Percentiles rank a stretch among this genome's conserved stretches.
Evolutionary conservation across 2,113 vertebrate genomes (phyloP).

Genomic region (Cettia cetti): DNA sequence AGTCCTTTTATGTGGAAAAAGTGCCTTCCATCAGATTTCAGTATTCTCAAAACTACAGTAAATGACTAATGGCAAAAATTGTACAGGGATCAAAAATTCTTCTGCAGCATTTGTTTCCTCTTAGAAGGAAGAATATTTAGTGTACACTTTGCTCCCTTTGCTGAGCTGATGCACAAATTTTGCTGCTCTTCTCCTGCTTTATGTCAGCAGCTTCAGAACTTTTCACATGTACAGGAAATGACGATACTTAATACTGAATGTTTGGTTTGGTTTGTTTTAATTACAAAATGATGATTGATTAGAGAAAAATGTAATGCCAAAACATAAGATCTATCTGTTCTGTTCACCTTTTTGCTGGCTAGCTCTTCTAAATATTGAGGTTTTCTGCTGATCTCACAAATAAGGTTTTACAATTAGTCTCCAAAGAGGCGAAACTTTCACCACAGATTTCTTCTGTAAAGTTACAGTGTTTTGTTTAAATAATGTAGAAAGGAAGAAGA

Average conservation of each 20-base stretch:
- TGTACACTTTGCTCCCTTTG: not conserved
- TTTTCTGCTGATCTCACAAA: not conserved
- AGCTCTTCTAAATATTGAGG: not conserved
- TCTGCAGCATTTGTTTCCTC: not conserved
- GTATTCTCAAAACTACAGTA: not conserved
- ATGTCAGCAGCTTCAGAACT: not conserved
- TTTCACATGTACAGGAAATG: not conserved
- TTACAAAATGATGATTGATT: not conserved
- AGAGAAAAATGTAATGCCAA: not conserved
- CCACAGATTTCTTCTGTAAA: not conserved
- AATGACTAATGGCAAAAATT: not conserved
- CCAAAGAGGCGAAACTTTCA: not conserved
- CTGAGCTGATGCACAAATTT: not conserved
- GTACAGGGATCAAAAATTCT: not conserved
- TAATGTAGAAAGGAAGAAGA: not conserved
- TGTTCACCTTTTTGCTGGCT: not conserved
- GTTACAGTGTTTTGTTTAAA: not conserved
- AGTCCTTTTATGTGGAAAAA: not conserved
- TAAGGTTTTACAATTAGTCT: not conserved
- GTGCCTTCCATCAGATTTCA: not conserved
- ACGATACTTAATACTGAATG: not conserved
- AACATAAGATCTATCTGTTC: not conserved
- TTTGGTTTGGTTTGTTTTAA: not conserved
- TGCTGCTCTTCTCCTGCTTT: not conserved
- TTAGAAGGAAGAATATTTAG: not conserved